Base-by-base conservation (phyloP, 37 sponge, comb jelly and placozoan species). In the Aplysina aerophoba region DNA sequence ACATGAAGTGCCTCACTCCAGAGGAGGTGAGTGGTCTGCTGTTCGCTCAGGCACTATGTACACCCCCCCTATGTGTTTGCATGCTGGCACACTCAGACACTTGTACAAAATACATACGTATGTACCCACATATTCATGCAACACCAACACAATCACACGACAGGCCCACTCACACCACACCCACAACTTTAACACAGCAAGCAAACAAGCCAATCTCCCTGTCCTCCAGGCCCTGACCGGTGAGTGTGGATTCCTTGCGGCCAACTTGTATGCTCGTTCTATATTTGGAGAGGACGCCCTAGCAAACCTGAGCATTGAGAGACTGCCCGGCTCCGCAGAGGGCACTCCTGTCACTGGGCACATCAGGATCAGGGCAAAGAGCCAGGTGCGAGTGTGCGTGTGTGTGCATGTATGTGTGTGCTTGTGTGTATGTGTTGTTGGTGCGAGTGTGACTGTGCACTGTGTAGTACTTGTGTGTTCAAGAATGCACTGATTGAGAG, bases 231-330 rank as follows among this genome's bases (percentile, higher is more conserved):
- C 99, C 0, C 89, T 99, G 63, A 86, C 88, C 41, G 99, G 99
- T 0, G 97, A 95, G 53, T 97, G 97, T 87, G 96, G 96, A 13
- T 97, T 99, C 72, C 86, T 99, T 68, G 98, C 99, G 55, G 99
- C 99, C 55, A 99, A 99, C 64, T 80, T 99, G 11, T 99, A 99
- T 85, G 99, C 99, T 53, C 87, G 90, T 15, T 93, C 94, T 50
- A 93, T 99, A 6, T 99, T 99, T 90, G 99, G 99, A 50, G 99
- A 99, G 44, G 99, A 99, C 63, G 99, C 99, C 22, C 91, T 99
- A 19, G 99, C 99, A 19, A 99, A 99, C 75, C 40, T 99, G 55
- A 95, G 96, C 84, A 85, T 99, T 66, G 96, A 95, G 85, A 91
- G 91, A 69, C 89, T 88, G 0, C 38, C 88, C 27, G 90, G 73